Percentiles rank a stretch among this genome's conserved stretches.
phyloP scores from a whole-genome alignment of 2,888 invertebrate species.

The Caenorhabditis virilis region DNA sequence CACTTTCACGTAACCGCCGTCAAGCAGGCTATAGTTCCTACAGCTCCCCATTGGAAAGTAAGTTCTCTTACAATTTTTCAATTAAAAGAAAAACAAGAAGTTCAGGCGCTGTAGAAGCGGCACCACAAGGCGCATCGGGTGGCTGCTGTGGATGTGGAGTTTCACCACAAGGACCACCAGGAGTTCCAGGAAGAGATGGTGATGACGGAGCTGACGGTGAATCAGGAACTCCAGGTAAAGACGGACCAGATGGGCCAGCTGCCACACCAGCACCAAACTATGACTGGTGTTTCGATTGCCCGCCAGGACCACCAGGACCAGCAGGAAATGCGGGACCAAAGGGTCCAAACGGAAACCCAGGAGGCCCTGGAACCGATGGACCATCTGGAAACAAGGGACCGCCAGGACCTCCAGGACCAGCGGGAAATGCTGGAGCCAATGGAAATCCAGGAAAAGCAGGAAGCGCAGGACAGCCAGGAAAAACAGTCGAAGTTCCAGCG shows the following conservation, averaged over 20 bases:
- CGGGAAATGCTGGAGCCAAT: conserved; percentile 38
- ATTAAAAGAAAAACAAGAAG: conserved; percentile 8
- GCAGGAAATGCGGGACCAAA: conserved; percentile 56
- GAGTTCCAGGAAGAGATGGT: conserved; percentile 61
- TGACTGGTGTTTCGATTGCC: conserved; percentile 60
- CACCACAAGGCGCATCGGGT: conserved; percentile 38
- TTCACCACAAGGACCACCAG: conserved; percentile 54
- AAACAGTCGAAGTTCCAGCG: conserved; percentile 30
- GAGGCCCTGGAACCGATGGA: conserved; percentile 46
- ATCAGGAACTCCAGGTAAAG: conserved; percentile 52
- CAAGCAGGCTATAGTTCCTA: conserved; percentile 37
- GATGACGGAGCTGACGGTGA: conserved; percentile 56
- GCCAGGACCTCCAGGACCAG: conserved; percentile 41
- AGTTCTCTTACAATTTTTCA: conserved; percentile 7
- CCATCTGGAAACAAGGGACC: conserved; percentile 42
- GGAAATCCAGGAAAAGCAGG: conserved; percentile 46
- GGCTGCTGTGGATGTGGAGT: conserved; percentile 57
- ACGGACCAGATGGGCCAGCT: conserved; percentile 54
- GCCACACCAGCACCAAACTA: conserved; percentile 48
- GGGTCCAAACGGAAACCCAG: conserved; percentile 43
- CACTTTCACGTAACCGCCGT: conserved; percentile 31
- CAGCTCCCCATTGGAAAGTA: conserved; percentile 31
- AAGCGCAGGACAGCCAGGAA: conserved; percentile 43
- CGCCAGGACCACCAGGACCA: conserved; percentile 56
- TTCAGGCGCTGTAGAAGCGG: conserved; percentile 36